Percentiles rank a stretch among this genome's conserved stretches.
These are phyloP conservation scores for Eledona agricola DNA, from an alignment of 2,888 invertebrate species.

Conservation along the genomic window DNA sequence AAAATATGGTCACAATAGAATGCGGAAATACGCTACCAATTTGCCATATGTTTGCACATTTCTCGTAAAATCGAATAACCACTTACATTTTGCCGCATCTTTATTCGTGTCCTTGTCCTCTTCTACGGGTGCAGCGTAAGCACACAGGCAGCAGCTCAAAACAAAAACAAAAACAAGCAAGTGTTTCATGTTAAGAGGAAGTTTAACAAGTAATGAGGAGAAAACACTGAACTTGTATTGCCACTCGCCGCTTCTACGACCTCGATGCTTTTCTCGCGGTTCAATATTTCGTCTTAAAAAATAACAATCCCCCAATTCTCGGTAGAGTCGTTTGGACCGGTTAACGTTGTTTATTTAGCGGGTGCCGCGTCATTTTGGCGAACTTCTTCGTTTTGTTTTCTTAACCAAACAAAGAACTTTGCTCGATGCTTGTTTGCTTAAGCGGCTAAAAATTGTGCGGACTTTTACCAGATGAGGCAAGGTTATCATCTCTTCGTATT, in stretches of 20 bases:
- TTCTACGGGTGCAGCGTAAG: constrained; percentile 18
- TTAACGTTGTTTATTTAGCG: constrained; percentile 15
- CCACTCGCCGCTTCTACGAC: constrained; percentile 37
- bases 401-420: too few relatives aligned
- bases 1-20: constrained; percentile 12
- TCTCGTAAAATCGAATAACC: constrained; percentile 13
- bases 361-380: too few relatives aligned
- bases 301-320: constrained; percentile 29
- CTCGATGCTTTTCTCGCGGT: constrained; percentile 29
- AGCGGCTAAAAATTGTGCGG: too few relatives aligned
- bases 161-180: constrained; percentile 11
- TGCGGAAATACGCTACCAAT: not conserved
- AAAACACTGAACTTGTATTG: constrained; percentile 34
- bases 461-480: too few relatives aligned
- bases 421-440: too few relatives aligned
- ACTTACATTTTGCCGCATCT: constrained; percentile 35
- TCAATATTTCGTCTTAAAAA: constrained; percentile 29
- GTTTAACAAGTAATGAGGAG: constrained; percentile 26
- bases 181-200: constrained; percentile 29
- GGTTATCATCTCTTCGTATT: too few relatives aligned
- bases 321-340: constrained; percentile 28
- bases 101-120: constrained; percentile 28
- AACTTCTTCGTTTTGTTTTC: too few relatives aligned
- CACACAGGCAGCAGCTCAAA: constrained; percentile 24
- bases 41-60: constrained; percentile 28